phyloP scores from a whole-genome alignment of 1,140 invertebrate species.

The Drosophila truncata region DNA sequence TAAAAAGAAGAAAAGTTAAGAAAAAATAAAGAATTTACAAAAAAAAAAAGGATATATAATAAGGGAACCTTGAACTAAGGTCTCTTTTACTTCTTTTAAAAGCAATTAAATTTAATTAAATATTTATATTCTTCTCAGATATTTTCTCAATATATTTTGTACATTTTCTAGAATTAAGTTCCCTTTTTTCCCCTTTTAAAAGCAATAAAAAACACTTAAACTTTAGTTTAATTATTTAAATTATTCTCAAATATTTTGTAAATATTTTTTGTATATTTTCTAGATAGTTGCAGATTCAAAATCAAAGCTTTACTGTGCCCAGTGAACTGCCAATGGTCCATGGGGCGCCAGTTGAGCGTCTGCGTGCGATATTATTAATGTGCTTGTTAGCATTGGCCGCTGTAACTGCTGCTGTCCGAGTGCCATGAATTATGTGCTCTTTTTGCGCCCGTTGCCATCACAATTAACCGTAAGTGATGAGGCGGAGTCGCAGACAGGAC shows the following conservation, averaged over 20 bases:
- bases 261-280: neutral
- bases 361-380: conserved; percentile 78
- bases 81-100: neutral
- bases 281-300: neutral
- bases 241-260: neutral
- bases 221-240: too few species aligned
- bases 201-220: too few species aligned
- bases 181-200: too few species aligned
- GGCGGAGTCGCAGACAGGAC: conserved; percentile 37
- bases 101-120: neutral
- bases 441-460: conserved; percentile 53
- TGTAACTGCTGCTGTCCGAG: conserved; percentile 33
- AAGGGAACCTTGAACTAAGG: neutral
- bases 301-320: conserved; percentile 6
- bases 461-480: conserved; percentile 67
- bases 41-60: neutral
- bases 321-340: conserved; percentile 26
- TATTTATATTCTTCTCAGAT: too few species aligned
- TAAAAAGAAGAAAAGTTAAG: too few species aligned
- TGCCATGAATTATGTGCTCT: conserved; percentile 68
- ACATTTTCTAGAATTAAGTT: neutral
- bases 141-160: neutral
- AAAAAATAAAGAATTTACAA: too few species aligned
- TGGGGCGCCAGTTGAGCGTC: conserved; percentile 60
- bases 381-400: conserved; percentile 67